Percentiles rank a stretch among this genome's conserved stretches.
These are phyloP conservation scores for Hydrotaea cyrtoneurina DNA, from an alignment of 2,888 invertebrate species.

Conservation along the genomic window DNA sequence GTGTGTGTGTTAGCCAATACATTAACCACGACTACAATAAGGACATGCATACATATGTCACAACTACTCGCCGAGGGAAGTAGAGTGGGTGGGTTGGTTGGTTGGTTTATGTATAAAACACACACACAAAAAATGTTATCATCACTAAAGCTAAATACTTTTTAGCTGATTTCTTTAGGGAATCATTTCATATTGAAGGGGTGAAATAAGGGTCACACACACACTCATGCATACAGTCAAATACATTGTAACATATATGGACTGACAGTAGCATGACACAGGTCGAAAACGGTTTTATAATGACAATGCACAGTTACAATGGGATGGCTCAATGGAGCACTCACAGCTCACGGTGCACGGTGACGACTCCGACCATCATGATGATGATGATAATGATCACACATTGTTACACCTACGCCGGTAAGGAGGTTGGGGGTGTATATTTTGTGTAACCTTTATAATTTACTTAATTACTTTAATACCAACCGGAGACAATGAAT, in stretches of 20 bases:
- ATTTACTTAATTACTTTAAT: conserved; percentile 63
- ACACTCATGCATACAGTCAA: neutral
- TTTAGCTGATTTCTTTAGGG: conserved; percentile 80
- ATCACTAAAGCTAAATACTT: conserved; percentile 72
- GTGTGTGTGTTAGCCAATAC: conserved; percentile 49
- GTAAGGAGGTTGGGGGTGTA: neutral
- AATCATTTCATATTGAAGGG: conserved; percentile 70
- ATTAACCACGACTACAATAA: conserved; percentile 33
- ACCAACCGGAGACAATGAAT: neutral
- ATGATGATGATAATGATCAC: neutral
- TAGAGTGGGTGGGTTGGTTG: neutral
- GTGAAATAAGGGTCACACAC: conserved; percentile 36
- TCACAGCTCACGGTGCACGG: neutral
- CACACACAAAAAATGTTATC: conserved; percentile 57
- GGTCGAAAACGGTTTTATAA: conserved; percentile 46
- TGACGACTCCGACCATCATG: neutral
- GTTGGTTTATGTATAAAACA: conserved; percentile 34
- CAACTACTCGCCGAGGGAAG: neutral
- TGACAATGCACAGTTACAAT: conserved; percentile 1
- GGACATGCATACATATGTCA: neutral
- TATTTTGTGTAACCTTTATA: conserved; percentile 46
- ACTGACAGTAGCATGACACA: conserved; percentile 52
- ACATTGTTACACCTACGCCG: conserved; percentile 21
- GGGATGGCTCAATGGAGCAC: neutral
- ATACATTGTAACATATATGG: conserved; percentile 22